Evolutionary conservation across 35 echinoderm and acorn worm genomes (phyloP), one percentile per base, ranked within the genome.

Genomic region (Stichopus chloronotus): DNA sequence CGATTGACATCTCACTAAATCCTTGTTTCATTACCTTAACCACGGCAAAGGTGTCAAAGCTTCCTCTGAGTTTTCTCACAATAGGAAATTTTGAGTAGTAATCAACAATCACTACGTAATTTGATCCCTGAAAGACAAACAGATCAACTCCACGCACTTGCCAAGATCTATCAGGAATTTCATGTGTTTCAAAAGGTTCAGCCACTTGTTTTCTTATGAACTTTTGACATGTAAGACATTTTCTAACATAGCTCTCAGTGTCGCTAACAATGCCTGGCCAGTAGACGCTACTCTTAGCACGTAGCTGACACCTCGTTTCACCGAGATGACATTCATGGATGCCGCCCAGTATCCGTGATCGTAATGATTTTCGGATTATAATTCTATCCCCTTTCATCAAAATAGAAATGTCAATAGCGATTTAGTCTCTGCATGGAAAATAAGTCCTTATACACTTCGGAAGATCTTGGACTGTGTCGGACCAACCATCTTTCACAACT

Each of bases 101-200:
- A 59, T 92, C 91, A 22, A 95, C 91, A 10, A 92, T 21, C 2
- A 94, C 22, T 0, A 95, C 2, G 56, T 92, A 95, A 24, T 95
- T 81, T 17, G 58, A 86, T 12, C 90, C 81, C 9, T 87, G 59
- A 20, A 72, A 54, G 30, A 10, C 16, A 57, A 91, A 92, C 11
- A 95, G 53, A 53, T 95, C 94, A 0, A 69, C 22, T 14, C 84
- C 71, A 14, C 87, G 52, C 22, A 87, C 92, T 11, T 72, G 14
- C 89, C 94, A 95, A 78, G 94, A 59, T 23, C 90, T 79, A 43
- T 83, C 65, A 77, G 94, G 94, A 21, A 79, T 86, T 52, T 94
- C 92, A 72, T 96, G 95, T 10, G 57, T 79, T 16, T 79, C 61
- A 56, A 96, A 8, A 9, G 60, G 17, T 69, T 96, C 92, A 55